A percentile compares a stretch with the other conserved stretches of the same genome.
phyloP scores from a whole-genome alignment of 2,888 invertebrate genomes.

The Caenorhabditis wallacei region DNA sequence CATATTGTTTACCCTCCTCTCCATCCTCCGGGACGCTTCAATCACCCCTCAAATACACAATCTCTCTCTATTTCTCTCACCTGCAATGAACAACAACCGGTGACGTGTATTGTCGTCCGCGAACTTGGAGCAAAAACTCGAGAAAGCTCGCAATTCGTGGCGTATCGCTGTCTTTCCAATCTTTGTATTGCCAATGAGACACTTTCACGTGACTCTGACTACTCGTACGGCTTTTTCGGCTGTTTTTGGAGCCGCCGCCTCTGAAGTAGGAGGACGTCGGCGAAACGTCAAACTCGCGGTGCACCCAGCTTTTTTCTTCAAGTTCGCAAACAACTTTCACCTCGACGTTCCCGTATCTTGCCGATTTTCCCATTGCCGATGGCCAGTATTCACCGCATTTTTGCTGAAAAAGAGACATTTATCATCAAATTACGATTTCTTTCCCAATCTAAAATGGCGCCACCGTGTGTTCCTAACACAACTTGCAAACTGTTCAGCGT shows the following conservation, averaged over 20 bases:
- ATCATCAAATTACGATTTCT: background rate
- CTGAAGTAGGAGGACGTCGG: conserved; percentile 19
- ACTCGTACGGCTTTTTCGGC: conserved; percentile 12
- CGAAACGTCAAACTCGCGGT: conserved; percentile 65
- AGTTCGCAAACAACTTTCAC: conserved; percentile 55
- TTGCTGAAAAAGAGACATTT: conserved; percentile 68
- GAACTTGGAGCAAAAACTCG: conserved; percentile 55
- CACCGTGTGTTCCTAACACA: too few relatives aligned
- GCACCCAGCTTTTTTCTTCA: conserved; percentile 50
- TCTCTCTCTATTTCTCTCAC: conserved; percentile 43
- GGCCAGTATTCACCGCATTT: conserved; percentile 81
- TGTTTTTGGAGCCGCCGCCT: background rate
- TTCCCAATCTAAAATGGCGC: too few relatives aligned
- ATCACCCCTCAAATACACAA: too few relatives aligned
- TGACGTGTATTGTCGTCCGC: conserved; percentile 51
- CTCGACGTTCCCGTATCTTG: conserved; percentile 62
- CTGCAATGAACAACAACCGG: conserved; percentile 82
- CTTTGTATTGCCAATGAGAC: conserved; percentile 59
- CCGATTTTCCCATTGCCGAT: conserved; percentile 70
- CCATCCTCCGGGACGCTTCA: background rate
- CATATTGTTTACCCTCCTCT: conserved; percentile 9
- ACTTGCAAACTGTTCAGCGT: background rate
- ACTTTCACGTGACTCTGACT: conserved; percentile 43
- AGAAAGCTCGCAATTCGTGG: conserved; percentile 48
- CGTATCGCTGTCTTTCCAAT: conserved; percentile 59